These are phyloP conservation scores for Clivina fossor DNA, from an alignment of 2,888 invertebrate genomes.

Conservation along the genomic window DNA sequence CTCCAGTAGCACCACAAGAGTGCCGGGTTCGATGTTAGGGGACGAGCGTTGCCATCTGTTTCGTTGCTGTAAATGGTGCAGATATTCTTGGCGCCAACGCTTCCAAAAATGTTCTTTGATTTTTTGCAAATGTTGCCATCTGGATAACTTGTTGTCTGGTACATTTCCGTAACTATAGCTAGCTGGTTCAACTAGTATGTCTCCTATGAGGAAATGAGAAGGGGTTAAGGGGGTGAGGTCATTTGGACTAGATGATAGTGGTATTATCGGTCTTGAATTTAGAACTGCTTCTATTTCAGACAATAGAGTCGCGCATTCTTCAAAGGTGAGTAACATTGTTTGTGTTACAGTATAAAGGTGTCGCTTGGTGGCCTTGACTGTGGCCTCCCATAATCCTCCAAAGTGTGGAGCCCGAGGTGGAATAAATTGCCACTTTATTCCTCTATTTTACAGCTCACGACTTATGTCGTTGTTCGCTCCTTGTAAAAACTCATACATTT, in stretches of 20 bases:
- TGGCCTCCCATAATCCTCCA: conserved; percentile 26
- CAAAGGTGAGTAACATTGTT: not conserved
- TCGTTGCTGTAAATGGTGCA: conserved; percentile 39
- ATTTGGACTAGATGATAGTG: conserved; percentile 3
- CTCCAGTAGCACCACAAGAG: conserved; percentile 35
- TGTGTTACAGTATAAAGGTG: conserved; percentile 32
- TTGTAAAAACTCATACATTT: conserved; percentile 27
- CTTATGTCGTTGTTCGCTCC: conserved; percentile 19
- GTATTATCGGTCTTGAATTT: conserved; percentile 11
- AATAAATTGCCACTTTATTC: conserved; percentile 35
- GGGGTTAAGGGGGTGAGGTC: conserved; percentile 2
- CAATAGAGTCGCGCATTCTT: conserved; percentile 7
- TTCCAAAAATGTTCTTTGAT: conserved; percentile 38
- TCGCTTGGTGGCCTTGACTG: conserved; percentile 21
- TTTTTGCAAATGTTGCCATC: conserved; percentile 40
- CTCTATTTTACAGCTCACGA: conserved; percentile 8
- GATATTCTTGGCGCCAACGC: conserved; percentile 40
- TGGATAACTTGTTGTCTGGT: conserved; percentile 34
- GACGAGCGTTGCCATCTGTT: conserved; percentile 33
- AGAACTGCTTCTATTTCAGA: not conserved
- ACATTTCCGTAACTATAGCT: conserved; percentile 7
- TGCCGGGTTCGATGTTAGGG: conserved; percentile 19
- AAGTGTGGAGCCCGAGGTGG: conserved; percentile 35
- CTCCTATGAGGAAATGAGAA: conserved; percentile 8
- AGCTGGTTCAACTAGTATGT: conserved; percentile 4